phyloP scores from a whole-genome alignment of 2,888 invertebrate genomes.

The Idaea dimidiata region DNA sequence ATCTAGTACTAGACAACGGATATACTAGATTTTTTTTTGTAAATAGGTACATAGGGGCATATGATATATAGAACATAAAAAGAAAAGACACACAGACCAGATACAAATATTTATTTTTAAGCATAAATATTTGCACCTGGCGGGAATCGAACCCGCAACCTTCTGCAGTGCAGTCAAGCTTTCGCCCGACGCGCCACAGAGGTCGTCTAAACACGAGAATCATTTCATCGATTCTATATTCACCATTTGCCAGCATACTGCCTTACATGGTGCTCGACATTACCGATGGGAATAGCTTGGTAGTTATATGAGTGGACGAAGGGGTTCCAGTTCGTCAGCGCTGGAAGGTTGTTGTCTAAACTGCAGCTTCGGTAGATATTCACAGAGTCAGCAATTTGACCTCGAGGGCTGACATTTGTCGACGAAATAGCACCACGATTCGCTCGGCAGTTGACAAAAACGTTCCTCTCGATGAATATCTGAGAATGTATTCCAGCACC shows the following conservation, averaged over 20 bases:
- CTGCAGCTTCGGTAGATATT: not conserved
- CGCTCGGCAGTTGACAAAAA: conserved; percentile 3
- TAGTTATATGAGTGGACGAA: not conserved
- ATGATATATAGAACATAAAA: too few relatives aligned
- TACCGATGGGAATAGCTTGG: not conserved
- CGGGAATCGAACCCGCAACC: too few relatives aligned
- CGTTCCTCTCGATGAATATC: conserved; percentile 1
- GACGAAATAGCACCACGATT: conserved; percentile 2
- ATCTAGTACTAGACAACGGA: too few relatives aligned
- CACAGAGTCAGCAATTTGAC: not conserved
- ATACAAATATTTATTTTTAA: too few relatives aligned
- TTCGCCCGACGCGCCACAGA: too few relatives aligned
- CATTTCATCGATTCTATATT: too few relatives aligned
- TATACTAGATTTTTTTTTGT: too few relatives aligned
- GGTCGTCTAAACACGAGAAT: too few relatives aligned
- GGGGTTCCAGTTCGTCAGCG: not conserved
- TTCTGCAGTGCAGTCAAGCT: too few relatives aligned
- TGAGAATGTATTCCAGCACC: conserved; percentile 2
- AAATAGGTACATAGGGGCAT: too few relatives aligned
- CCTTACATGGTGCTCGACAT: not conserved
- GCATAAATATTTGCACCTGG: too few relatives aligned
- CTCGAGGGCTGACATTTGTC: conserved; percentile 2
- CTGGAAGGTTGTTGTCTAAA: not conserved
- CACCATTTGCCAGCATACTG: not conserved
- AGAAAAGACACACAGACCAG: too few relatives aligned